Percentiles rank a stretch among this genome's conserved stretches.
phyloP scores from a whole-genome alignment of 1,140 invertebrate genomes.

The Zaprionus vittiger region DNA sequence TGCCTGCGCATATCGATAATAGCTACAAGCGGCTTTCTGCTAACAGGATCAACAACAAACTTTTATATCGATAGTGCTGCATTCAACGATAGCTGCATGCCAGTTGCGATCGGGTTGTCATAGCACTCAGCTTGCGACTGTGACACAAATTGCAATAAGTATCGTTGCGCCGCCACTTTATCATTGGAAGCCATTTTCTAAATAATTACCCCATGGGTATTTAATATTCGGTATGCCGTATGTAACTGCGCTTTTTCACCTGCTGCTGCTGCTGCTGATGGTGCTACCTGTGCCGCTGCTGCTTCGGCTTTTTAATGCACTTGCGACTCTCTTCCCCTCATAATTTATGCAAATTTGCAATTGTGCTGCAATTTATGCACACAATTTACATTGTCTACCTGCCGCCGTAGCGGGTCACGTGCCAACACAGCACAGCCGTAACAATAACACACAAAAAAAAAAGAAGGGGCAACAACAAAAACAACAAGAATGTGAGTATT shows the following conservation, averaged over 20 bases:
- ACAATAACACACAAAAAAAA: conserved; percentile 1
- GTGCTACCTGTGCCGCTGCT: conserved; percentile 3
- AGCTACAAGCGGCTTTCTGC: neutral
- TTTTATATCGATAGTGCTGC: neutral
- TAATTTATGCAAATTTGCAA: conserved; percentile 73
- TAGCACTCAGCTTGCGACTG: conserved; percentile 14
- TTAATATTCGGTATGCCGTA: conserved; percentile 31
- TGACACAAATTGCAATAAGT: conserved; percentile 12
- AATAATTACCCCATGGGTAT: conserved; percentile 6
- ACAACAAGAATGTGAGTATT: conserved; percentile 19
- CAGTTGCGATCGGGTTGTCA: neutral
- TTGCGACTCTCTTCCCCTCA: conserved; percentile 32
- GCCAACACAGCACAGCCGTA: conserved; percentile 27
- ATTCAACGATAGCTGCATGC: neutral
- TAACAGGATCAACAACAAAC: neutral
- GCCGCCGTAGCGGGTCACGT: conserved; percentile 33
- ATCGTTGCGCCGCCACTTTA: neutral
- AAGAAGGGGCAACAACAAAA: neutral
- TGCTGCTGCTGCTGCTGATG: conserved; percentile 10
- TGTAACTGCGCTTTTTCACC: conserved; percentile 15
- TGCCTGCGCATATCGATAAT: neutral
- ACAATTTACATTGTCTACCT: conserved; percentile 57
- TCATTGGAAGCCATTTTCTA: neutral
- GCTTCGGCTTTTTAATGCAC: conserved; percentile 44
- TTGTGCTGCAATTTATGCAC: conserved; percentile 53